Evolutionary conservation across 2,888 invertebrate genomes (phyloP).

Genomic region (Schrankia costaestrigalis): DNA sequence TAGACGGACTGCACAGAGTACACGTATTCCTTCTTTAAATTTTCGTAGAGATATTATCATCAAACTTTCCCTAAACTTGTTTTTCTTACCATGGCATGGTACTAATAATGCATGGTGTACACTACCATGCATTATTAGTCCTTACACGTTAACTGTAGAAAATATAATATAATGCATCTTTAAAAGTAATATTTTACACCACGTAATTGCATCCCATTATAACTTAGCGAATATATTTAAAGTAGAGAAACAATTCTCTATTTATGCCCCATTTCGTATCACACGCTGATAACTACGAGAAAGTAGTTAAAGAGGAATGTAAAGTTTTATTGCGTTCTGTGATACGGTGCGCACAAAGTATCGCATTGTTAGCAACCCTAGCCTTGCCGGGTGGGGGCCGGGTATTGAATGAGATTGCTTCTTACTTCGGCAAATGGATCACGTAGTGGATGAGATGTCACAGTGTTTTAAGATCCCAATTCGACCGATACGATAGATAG

Average conservation of each 20-base stretch:
- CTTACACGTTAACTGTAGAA: too few relatives aligned
- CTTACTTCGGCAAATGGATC: conserved; percentile 82
- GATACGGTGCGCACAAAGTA: conserved; percentile 68
- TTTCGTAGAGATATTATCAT: too few relatives aligned
- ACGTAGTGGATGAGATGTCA: conserved; percentile 82
- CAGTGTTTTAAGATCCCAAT: conserved; percentile 81
- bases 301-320: conserved; percentile 76
- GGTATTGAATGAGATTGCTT: conserved; percentile 82
- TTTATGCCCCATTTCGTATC: conserved; percentile 63
- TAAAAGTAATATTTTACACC: too few relatives aligned
- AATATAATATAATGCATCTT: too few relatives aligned
- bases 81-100: too few relatives aligned
- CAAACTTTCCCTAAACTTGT: too few relatives aligned
- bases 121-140: too few relatives aligned
- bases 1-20: too few relatives aligned
- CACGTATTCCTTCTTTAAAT: too few relatives aligned
- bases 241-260: conserved; percentile 42
- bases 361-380: conserved; percentile 72
- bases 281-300: conserved; percentile 67
- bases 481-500: conserved; percentile 63
- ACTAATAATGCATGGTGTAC: too few relatives aligned
- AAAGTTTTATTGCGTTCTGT: conserved; percentile 75
- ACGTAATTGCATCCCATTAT: too few relatives aligned
- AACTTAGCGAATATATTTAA: too few relatives aligned
- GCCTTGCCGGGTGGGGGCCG: conserved; percentile 42